Conservation (phyloP, 2,113 vertebrate species). For the Pseudonaja textilis region DNA sequence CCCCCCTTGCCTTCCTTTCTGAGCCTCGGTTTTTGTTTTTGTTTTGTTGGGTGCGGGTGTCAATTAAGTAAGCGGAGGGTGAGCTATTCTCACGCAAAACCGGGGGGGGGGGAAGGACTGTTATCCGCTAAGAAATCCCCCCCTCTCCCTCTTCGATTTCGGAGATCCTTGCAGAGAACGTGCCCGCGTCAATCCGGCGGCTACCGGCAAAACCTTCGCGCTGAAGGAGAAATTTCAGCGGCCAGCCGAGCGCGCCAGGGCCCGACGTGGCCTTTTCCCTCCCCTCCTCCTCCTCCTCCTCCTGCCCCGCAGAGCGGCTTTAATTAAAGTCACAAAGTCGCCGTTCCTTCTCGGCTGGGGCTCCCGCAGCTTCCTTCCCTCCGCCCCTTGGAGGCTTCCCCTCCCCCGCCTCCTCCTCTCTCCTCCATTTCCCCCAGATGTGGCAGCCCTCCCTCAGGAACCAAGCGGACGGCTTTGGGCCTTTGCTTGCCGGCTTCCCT, state of each 20-base stretch:
- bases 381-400: not conserved
- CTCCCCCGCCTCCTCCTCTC: not conserved
- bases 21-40: not conserved
- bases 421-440: not conserved
- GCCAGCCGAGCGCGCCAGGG: not conserved
- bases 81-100: not conserved
- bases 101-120: too few species aligned
- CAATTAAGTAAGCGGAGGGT: not conserved
- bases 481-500: not conserved
- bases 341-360: not conserved
- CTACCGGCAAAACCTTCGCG: not conserved
- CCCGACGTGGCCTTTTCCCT: not conserved
- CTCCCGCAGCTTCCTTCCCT: not conserved
- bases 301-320: constrained; percentile 13
- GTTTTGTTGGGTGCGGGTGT: too few species aligned
- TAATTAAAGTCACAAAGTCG: constrained; percentile 19
- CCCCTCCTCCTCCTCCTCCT: not conserved
- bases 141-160: not conserved
- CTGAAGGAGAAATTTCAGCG: not conserved
- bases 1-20: not conserved
- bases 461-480: not conserved
- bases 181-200: not conserved
- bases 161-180: not conserved
- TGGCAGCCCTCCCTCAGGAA: not conserved
- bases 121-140: not conserved